Percentiles rank a stretch among this genome's conserved stretches.
Evolutionary conservation across 2,113 vertebrate species (phyloP).

Genomic region (Alethe diademata): DNA sequence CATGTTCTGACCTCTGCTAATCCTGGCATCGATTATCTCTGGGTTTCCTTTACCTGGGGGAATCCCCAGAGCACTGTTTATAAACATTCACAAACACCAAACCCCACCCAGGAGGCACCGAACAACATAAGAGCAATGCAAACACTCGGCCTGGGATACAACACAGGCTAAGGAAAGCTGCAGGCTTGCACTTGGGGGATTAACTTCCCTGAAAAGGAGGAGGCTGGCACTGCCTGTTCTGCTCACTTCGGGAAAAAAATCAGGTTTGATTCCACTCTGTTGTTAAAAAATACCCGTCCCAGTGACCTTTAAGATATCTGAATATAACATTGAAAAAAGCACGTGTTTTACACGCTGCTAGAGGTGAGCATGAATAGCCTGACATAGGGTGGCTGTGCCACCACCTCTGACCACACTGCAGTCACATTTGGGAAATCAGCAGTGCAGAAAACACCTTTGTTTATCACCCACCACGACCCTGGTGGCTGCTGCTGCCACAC

Average conservation of each 20-base stretch:
- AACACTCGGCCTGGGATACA: not conserved
- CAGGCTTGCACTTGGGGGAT: not conserved
- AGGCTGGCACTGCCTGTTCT: not conserved
- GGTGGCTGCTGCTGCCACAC: not conserved
- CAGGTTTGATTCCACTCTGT: not conserved
- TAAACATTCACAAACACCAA: not conserved
- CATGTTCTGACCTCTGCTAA: not conserved
- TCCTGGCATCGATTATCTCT: not conserved
- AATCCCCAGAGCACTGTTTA: not conserved
- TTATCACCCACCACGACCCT: no score
- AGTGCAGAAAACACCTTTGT: not conserved
- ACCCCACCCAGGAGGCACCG: accelerated
- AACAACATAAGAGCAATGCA: not conserved
- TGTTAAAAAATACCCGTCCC: not conserved
- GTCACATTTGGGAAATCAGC: not conserved
- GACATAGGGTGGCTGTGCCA: not conserved
- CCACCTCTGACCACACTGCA: not conserved
- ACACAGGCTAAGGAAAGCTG: not conserved
- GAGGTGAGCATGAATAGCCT: not conserved
- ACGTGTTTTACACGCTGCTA: accelerated
- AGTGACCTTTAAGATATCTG: not conserved
- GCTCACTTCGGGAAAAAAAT: accelerated
- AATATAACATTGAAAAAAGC: not conserved
- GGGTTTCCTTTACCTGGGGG: not conserved
- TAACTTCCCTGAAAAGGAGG: not conserved